Evolutionary conservation across 2,113 vertebrate genomes (phyloP).

Genomic region (Antennarius striatus): DNA sequence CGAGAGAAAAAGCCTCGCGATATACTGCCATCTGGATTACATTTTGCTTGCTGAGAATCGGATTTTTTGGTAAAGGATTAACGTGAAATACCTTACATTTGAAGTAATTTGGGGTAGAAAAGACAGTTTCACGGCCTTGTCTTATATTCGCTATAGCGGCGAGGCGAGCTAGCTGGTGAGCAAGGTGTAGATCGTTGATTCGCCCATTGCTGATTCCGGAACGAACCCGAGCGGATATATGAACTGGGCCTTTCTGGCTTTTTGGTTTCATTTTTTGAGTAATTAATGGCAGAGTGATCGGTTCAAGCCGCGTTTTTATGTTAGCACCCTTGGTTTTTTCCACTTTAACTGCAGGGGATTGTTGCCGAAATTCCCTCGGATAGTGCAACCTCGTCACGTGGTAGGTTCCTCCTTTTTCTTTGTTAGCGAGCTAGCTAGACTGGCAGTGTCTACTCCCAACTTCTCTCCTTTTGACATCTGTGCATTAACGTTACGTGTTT

Average conservation of each 20-base stretch:
- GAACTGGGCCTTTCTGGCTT: constrained; percentile 34
- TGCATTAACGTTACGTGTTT: constrained; percentile 1
- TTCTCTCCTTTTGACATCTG: constrained; percentile 49
- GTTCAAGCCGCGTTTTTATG: constrained; percentile 35
- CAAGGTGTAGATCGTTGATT: constrained; percentile 77
- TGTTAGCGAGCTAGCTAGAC: constrained; percentile 82
- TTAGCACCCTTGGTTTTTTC: constrained; percentile 53
- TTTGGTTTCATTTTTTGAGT: constrained; percentile 39
- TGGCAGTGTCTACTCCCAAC: constrained; percentile 66
- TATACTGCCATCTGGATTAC: constrained; percentile 53
- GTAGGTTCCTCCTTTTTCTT: constrained; percentile 94
- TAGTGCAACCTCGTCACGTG: constrained; percentile 92
- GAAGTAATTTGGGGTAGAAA: constrained; percentile 43
- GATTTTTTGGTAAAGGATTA: constrained; percentile 55
- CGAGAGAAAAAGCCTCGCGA: constrained; percentile 73
- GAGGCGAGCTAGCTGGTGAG: constrained; percentile 68
- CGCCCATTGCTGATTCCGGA: constrained; percentile 83
- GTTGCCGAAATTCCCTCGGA: constrained; percentile 90
- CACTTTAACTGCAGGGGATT: constrained; percentile 86
- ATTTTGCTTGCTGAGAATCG: constrained; percentile 33
- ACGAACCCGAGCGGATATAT: constrained; percentile 67
- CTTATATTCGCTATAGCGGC: constrained; percentile 62
- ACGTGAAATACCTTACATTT: constrained; percentile 27
- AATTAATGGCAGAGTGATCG: constrained; percentile 69
- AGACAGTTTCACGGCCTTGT: constrained; percentile 64